phyloP scores from a whole-genome alignment of 2,888 invertebrate genomes.

The Synanthedon formicaeformis region DNA sequence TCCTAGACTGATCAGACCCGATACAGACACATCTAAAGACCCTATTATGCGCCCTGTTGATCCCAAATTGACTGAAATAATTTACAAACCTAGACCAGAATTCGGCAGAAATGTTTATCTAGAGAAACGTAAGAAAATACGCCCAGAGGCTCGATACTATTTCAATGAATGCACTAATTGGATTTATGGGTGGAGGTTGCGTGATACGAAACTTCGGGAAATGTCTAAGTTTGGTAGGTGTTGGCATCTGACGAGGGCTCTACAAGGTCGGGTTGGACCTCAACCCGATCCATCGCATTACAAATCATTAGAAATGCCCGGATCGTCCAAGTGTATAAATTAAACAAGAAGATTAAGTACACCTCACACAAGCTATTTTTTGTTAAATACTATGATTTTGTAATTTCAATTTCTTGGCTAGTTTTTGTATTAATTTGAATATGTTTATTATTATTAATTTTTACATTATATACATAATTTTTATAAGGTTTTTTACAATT shows the following conservation, averaged over 20 bases:
- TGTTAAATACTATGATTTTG: too few species aligned
- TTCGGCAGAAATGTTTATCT: slow-evolving; percentile 28
- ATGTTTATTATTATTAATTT: too few species aligned
- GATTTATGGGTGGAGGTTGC: slow-evolving; percentile 35
- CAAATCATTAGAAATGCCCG: slow-evolving; percentile 17
- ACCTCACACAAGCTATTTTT: too few species aligned
- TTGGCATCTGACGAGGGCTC: slow-evolving; percentile 25
- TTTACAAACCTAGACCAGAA: slow-evolving; percentile 26
- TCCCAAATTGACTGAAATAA: slow-evolving; percentile 16
- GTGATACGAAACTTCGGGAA: slow-evolving; percentile 21
- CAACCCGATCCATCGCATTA: slow-evolving; percentile 34
- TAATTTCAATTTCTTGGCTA: too few species aligned
- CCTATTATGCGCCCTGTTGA: slow-evolving; percentile 37
- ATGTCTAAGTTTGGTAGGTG: slow-evolving; percentile 20
- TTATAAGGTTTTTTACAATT: too few species aligned
- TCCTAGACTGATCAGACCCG: slow-evolving; percentile 22
- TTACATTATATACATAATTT: too few species aligned
- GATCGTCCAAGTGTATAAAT: slow-evolving; percentile 11
- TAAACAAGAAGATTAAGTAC: too few species aligned
- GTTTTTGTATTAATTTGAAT: too few species aligned
- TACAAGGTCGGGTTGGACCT: slow-evolving; percentile 28
- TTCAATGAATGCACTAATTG: slow-evolving; percentile 26
- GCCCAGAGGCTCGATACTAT: slow-evolving; percentile 34
- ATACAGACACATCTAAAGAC: slow-evolving; percentile 20
- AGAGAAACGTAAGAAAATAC: slow-evolving; percentile 15